These are phyloP conservation scores for Cephalopterus ornatus DNA, from an alignment of 2,113 vertebrate genomes.

Conservation along the genomic window DNA sequence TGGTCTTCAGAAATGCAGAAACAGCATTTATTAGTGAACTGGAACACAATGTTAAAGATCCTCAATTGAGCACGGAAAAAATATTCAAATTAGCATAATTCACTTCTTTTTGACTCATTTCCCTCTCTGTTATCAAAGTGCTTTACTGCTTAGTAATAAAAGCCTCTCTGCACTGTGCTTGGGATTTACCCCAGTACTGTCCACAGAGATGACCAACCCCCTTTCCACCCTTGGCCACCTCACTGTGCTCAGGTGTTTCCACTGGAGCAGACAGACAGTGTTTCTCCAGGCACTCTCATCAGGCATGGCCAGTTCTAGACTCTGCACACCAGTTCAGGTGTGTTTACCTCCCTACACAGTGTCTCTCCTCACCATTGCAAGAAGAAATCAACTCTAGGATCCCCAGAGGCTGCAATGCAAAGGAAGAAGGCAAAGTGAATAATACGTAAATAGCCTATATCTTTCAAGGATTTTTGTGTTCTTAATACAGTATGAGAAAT, in stretches of 20 bases:
- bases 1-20: neutral
- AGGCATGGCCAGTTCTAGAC: neutral
- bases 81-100: neutral
- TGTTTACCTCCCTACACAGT: accelerated
- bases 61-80: neutral
- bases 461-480: neutral
- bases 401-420: neutral
- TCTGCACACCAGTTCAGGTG: neutral
- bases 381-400: neutral
- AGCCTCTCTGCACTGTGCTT: neutral
- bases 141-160: neutral
- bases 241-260: neutral
- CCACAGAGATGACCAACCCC: neutral
- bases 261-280: too few relatives aligned
- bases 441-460: neutral
- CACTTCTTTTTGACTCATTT: neutral
- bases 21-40: neutral
- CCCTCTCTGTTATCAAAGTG: neutral
- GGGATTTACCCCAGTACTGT: too few relatives aligned
- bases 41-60: neutral
- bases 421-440: neutral
- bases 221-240: neutral
- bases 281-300: accelerated
- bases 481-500: neutral
- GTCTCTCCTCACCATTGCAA: neutral